Evolutionary conservation across 2,797 vertebrate species (phyloP).

Genomic region (Basileuterus tristriatus): DNA sequence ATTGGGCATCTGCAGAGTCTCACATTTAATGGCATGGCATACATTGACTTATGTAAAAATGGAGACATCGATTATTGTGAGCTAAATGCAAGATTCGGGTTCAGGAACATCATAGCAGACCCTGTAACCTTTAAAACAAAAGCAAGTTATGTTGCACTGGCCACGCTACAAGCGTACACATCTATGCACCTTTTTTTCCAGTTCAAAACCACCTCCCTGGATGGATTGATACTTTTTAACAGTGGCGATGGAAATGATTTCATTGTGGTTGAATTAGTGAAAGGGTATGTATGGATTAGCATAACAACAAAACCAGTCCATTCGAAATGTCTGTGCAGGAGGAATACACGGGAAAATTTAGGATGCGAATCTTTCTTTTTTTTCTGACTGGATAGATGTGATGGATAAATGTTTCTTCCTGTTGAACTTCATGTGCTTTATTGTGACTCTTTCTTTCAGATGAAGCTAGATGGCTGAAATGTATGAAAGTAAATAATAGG

Average conservation of each 20-base stretch:
- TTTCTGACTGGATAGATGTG: not conserved
- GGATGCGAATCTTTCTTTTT: not conserved
- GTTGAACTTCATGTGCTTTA: conserved; percentile 14
- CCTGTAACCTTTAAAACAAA: conserved; percentile 98
- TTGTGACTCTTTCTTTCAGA: conserved; percentile 51
- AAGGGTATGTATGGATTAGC: conserved; percentile 84
- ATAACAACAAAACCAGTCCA: not conserved
- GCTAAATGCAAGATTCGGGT: conserved; percentile 96
- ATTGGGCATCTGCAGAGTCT: conserved; percentile 98
- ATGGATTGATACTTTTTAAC: conserved; percentile 96
- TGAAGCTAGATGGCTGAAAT: conserved; percentile 45
- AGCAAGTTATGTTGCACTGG: conserved; percentile 93
- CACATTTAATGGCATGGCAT: conserved; percentile 97
- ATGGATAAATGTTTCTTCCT: not conserved
- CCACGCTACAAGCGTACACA: conserved; percentile 95
- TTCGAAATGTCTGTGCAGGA: not conserved
- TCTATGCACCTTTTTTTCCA: conserved; percentile 99
- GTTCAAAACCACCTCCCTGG: conserved; percentile 97
- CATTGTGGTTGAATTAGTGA: conserved; percentile 97
- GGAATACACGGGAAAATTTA: not conserved
- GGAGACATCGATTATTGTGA: conserved; percentile 98
- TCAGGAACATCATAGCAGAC: conserved; percentile 97
- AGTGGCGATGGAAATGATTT: conserved; percentile 98
- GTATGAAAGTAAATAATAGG: conserved; percentile 33
- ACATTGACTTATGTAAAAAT: conserved; percentile 98